These are phyloP conservation scores for Neelides sp. DNA, from an alignment of 1,140 invertebrate genomes.

Conservation along the genomic window DNA sequence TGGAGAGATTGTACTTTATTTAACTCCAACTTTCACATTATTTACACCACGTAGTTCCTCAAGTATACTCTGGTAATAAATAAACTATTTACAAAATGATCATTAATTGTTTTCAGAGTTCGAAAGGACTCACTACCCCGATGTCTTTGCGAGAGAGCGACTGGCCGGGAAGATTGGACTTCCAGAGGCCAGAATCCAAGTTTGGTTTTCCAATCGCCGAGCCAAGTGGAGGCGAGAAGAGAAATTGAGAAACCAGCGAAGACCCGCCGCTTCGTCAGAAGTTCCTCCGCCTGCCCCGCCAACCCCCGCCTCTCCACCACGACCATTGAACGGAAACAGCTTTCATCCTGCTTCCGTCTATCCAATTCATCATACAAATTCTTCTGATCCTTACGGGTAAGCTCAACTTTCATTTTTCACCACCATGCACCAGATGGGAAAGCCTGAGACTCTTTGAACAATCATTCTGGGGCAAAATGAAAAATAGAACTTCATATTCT, in stretches of 20 bases:
- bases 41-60: too few species aligned
- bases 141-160: conserved; percentile 89
- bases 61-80: too few species aligned
- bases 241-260: conserved; percentile 79
- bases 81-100: background rate
- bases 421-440: too few species aligned
- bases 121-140: conserved; percentile 82
- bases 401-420: too few species aligned
- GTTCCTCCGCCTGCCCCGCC: conserved; percentile 32
- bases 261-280: conserved; percentile 35
- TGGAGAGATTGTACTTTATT: too few species aligned
- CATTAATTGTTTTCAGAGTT: conserved; percentile 47
- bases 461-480: too few species aligned
- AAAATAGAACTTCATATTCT: too few species aligned
- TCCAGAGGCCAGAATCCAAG: conserved; percentile 95
- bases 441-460: too few species aligned
- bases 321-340: conserved; percentile 41
- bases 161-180: conserved; percentile 92
- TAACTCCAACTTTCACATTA: too few species aligned
- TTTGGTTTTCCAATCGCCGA: conserved; percentile 95
- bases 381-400: conserved; percentile 49
- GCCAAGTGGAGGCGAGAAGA: conserved; percentile 98
- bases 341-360: conserved; percentile 42
- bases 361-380: conserved; percentile 34
- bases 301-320: conserved; percentile 38